Evolutionary conservation across 2,888 invertebrate genomes (phyloP).

Genomic region (Hyppa rectilinea): DNA sequence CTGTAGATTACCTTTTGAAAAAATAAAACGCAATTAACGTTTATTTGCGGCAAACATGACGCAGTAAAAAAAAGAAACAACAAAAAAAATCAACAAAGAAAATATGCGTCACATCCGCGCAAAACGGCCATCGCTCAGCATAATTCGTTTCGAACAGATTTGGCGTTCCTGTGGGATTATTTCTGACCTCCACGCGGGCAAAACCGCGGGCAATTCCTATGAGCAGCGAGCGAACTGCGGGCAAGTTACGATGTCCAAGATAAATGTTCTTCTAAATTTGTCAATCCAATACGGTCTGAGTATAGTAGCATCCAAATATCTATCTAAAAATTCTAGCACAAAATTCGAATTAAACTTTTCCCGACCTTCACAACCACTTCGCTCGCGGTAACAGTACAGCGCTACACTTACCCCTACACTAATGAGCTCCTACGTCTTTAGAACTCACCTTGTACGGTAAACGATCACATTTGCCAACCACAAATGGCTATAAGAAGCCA

Average conservation of each 20-base stretch:
- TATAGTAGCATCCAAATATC: not conserved
- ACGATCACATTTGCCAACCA: conserved; percentile 54
- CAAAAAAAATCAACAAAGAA: too few species aligned
- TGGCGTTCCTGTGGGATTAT: not conserved
- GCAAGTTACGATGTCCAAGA: not conserved
- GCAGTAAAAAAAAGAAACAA: too few species aligned
- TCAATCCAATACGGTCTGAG: not conserved
- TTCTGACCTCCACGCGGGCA: not conserved
- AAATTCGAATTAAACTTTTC: not conserved
- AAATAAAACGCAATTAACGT: too few species aligned
- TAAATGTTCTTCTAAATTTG: not conserved
- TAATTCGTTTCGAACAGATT: too few species aligned
- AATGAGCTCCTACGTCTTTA: conserved; percentile 44
- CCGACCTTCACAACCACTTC: conserved; percentile 10
- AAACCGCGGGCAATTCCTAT: too few species aligned
- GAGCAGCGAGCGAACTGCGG: too few species aligned
- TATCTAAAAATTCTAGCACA: not conserved
- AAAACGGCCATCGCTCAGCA: too few species aligned
- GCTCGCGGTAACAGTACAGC: conserved; percentile 12
- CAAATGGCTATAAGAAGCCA: conserved; percentile 54
- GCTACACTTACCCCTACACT: conserved; percentile 26
- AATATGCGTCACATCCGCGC: too few species aligned
- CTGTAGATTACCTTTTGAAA: not conserved
- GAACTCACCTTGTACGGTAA: conserved; percentile 35
- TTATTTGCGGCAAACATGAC: too few species aligned